Base-by-base conservation (phyloP, 2,888 invertebrate genomes). In the Micoletzkya japonica region DNA sequence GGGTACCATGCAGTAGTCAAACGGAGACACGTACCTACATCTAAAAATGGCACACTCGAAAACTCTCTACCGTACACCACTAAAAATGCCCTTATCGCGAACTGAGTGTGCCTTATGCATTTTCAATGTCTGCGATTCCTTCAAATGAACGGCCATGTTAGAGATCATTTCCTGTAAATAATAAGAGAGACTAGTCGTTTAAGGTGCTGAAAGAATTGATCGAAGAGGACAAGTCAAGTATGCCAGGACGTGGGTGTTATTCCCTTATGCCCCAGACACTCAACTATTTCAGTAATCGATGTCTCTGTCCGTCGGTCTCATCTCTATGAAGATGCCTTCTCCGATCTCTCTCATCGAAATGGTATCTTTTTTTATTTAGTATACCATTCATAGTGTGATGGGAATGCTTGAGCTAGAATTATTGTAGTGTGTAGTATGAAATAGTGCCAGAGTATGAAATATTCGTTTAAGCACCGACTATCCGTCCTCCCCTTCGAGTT, bases 301-400 rank as follows among this genome's bases (percentile, higher is more conserved):
- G 70, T 81, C n/a, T 73, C 76, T 1, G 86, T 88, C 26, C 77
- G 88, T 17, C 89, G 98, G 70, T 92, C 92, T 77, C 94, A 94
- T 88, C 89, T 98, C n/a, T 98, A 98, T 86, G 97, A 97, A 88
- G 98, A 98, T 87, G 94, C 97, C 0, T 96, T 94, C 86, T 94
- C 95, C 67, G 94, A 94, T 86, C 89, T 97, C 4, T 92, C 94
- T 1, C 90, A 90, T 2, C 92, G 92, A 81, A 95, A 94, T 88
- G 93, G 93, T 93, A 87, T 59, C 72, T 37, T n/a, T 72, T n/a
- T 32, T 59, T 14, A 32, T 56, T 7, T 7, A n/a, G n/a, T 10
- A 44, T 10, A 44, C n/a, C n/a, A n/a, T n/a, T n/a, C n/a, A n/a
- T n/a, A n/a, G n/a, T n/a, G n/a, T n/a, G n/a, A n/a, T n/a, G n/a